Base-by-base conservation (phyloP, 2,888 invertebrate species). In the Neoitamus cyanurus region DNA sequence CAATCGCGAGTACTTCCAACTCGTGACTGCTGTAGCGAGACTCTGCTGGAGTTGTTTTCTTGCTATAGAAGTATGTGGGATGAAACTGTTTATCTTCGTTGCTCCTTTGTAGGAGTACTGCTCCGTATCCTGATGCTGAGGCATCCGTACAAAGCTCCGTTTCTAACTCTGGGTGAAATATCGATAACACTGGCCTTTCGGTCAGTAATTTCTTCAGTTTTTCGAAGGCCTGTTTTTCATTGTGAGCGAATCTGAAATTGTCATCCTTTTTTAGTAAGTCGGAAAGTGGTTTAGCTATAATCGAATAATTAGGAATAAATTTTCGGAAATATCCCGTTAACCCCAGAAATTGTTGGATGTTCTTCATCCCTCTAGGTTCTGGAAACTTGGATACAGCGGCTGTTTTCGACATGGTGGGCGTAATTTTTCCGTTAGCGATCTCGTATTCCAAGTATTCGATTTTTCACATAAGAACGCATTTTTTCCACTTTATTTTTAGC, bases 281-380 rank as follows among this genome's bases (percentile, higher is more conserved):
- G 4, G 15, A n/a, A 0, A 48, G 20, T 1, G 48, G 7, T 48
- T 7, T 48, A 1, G 48, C 48, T 1, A 20, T 3, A 1, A n/a
- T 7, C 1, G 48, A 15, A 7, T 20, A 48, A 5, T 20, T 15
- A 0, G 84, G 84, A 7, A 90, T 87, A 85, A 90, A 90, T 72
- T 90, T 90, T 13, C 83, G 7, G 20, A 85, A 85, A 15, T 83
- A 83, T 0, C 85, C 83, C 0, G 77, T 68, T 3, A 90, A 75
- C 0, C 89, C 89, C 4, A 90, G 84, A 86, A 90, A 89, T 42
- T 88, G 87, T 83, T 89, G 88, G 0, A 90, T 42, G 37, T 88
- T 85, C 68, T 88, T 88, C 0, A 86, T 48, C 3, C 84, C 86
- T 46, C 20, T 88, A 0, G 89, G 89, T 15, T 86, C 85, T 2